Conservation (phyloP, 2,113 vertebrate genomes). For the Uria lomvia region DNA sequence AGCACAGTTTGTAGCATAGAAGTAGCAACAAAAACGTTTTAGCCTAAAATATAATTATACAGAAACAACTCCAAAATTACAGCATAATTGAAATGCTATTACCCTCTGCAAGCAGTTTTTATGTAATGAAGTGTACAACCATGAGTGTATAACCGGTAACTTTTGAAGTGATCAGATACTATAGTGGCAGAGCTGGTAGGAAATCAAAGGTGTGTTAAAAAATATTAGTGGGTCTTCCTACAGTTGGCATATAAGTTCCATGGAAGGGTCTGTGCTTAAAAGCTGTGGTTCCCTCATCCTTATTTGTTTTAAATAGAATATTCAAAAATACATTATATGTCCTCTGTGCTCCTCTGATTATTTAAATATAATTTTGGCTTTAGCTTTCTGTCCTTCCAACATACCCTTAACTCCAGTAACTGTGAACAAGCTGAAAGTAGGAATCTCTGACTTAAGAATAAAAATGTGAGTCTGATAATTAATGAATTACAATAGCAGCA, state of each 20-base stretch:
- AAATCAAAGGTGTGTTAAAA: background rate
- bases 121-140: background rate
- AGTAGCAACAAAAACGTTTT: background rate
- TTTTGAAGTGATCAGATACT: background rate
- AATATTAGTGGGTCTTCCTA: background rate
- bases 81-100: background rate
- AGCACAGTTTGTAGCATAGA: background rate
- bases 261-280: background rate
- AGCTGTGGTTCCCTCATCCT: background rate
- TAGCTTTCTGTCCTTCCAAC: background rate
- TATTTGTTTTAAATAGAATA: background rate
- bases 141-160: background rate
- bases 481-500: background rate
- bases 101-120: background rate
- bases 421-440: background rate
- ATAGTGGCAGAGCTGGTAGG: background rate
- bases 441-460: background rate
- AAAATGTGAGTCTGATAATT: background rate
- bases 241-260: background rate
- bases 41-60: background rate
- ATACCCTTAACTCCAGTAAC: background rate
- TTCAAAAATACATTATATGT: background rate
- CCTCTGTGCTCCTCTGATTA: background rate
- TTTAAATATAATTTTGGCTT: background rate
- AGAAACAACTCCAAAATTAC: background rate